phyloP scores from a whole-genome alignment of 2,888 invertebrate species.

The Lacanobia oleracea region DNA sequence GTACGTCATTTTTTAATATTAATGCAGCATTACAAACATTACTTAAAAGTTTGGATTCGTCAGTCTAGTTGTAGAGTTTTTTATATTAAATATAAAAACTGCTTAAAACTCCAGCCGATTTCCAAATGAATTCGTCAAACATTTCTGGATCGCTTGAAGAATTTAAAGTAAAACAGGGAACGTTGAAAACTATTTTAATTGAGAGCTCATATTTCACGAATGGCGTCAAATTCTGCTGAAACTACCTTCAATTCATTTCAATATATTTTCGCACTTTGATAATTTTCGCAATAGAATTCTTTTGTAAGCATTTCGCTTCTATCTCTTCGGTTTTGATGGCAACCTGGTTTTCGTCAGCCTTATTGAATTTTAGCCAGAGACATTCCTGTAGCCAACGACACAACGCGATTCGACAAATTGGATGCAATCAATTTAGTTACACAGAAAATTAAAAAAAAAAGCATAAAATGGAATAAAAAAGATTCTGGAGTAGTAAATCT shows the following conservation, averaged over 20 bases:
- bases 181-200: conserved; percentile 59
- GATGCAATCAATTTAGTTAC: conserved; percentile 23
- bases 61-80: too few species aligned
- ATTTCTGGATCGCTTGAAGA: conserved; percentile 22
- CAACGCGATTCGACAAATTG: conserved; percentile 6
- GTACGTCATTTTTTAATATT: not conserved
- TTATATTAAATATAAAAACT: not conserved
- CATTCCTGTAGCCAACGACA: conserved; percentile 7
- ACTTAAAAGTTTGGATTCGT: not conserved
- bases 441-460: too few species aligned
- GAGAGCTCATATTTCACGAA: conserved; percentile 48
- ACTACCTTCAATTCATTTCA: conserved; percentile 14
- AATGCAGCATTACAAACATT: too few species aligned
- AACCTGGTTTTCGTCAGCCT: not conserved
- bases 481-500: not conserved
- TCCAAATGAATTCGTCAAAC: conserved; percentile 35
- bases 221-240: conserved; percentile 36
- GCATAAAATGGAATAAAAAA: too few species aligned
- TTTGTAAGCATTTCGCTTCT: not conserved
- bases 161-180: conserved; percentile 30
- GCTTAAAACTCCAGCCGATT: conserved; percentile 1
- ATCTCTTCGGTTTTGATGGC: not conserved
- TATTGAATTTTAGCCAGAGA: conserved; percentile 18
- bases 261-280: conserved; percentile 17
- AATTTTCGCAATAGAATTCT: conserved; percentile 4